Conservation (phyloP, 2,113 vertebrate genomes). For the Otolemur garnettii region DNA sequence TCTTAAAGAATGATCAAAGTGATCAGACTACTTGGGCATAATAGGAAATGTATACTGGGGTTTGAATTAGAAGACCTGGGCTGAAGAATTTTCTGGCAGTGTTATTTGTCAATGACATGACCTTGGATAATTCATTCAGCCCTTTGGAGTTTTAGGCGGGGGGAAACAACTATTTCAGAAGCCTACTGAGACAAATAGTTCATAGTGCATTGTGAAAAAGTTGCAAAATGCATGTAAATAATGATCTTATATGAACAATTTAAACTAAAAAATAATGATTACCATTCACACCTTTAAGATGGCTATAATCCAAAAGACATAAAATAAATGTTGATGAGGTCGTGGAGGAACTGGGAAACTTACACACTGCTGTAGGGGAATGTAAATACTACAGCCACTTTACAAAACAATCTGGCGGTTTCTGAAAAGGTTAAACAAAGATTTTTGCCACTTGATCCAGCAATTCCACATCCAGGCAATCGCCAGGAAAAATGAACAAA, state of each 20-base stretch:
- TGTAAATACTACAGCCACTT: neutral
- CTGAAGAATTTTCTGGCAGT: neutral
- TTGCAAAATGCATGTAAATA: slow-evolving; percentile 2
- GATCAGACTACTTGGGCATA: neutral
- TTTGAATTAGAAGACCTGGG: neutral
- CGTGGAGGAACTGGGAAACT: neutral
- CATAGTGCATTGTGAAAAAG: neutral
- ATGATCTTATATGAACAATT: slow-evolving; percentile 35
- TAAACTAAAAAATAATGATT: slow-evolving; percentile 42
- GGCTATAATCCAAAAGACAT: slow-evolving; percentile 40
- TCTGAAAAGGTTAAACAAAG: slow-evolving; percentile 50
- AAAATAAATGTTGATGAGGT: slow-evolving; percentile 1
- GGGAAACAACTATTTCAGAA: neutral
- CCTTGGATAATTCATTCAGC: neutral
- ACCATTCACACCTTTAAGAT: slow-evolving; percentile 14
- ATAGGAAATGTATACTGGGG: neutral
- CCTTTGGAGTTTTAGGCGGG: neutral
- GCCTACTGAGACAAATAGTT: neutral
- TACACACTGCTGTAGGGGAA: neutral
- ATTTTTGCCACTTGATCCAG: slow-evolving; percentile 9
- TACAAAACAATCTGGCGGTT: slow-evolving; percentile 1
- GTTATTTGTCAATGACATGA: neutral
- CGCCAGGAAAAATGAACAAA: neutral
- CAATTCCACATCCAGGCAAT: neutral
- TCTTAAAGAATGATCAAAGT: neutral